phyloP scores from a whole-genome alignment of 2,888 invertebrate species.

The Leucania comma region DNA sequence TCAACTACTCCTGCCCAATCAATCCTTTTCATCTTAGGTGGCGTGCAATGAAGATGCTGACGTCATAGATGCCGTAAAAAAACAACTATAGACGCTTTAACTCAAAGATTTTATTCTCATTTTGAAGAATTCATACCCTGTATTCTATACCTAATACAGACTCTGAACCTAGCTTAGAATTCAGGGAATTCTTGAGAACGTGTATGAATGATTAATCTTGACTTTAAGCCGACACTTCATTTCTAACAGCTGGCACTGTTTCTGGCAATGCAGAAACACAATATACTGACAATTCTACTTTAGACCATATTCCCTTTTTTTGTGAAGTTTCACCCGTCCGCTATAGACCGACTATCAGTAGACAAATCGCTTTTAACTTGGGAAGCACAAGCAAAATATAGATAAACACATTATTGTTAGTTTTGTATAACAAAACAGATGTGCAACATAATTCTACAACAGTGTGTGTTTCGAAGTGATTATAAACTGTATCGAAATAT shows the following conservation, averaged over 20 bases:
- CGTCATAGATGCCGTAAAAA: not conserved
- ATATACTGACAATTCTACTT: not conserved
- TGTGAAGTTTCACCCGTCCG: not conserved
- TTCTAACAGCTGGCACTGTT: not conserved
- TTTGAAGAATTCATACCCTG: not conserved
- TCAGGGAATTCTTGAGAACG: no score
- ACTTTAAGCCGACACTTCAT: no score
- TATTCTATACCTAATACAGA: not conserved
- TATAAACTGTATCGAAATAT: constrained; percentile 31
- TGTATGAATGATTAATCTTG: no score
- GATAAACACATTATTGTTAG: not conserved
- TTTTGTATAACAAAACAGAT: constrained; percentile 8
- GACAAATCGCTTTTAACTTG: constrained; percentile 23
- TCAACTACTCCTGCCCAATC: no score
- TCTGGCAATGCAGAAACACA: not conserved
- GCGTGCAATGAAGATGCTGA: not conserved
- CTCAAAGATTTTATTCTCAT: not conserved
- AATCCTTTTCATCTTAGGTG: not conserved
- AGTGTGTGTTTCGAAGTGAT: constrained; percentile 12
- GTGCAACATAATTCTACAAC: constrained; percentile 12
- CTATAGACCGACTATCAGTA: not conserved
- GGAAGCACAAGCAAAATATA: constrained; percentile 11
- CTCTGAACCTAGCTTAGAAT: not conserved
- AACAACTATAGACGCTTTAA: not conserved
- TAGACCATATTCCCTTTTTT: not conserved